Evolutionary conservation across 2,797 vertebrate genomes (phyloP), one percentile per base, ranked within the genome.

Genomic region (Argentina silus): DNA sequence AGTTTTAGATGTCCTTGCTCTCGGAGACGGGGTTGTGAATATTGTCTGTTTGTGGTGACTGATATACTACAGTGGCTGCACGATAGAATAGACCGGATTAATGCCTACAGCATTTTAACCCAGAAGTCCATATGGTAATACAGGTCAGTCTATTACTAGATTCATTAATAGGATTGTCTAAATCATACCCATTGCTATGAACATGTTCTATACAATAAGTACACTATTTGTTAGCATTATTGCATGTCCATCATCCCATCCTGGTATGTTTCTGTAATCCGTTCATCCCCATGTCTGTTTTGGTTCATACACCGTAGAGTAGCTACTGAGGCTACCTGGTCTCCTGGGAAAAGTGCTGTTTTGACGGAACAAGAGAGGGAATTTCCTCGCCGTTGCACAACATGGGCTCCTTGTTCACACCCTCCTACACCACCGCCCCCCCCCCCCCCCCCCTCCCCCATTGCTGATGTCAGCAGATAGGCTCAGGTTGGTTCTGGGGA

Each of bases 141-240:
- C 51, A 42, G 81, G 79, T 73, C 85, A 85, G 14, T 63, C 80
- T 82, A 55, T 83, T 80, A 83, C 67, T 81, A 87, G 85, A 81
- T 87, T 90, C 91, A 92, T 89, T 88, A 87, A 85, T 84, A 79
- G 90, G 86, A 91, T 90, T 89, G 84, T 79, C 74, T 81, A 77
- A 87, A 88, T 90, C 8, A 88, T 80, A 83, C 81, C 88, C 87
- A 86, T 78, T 89, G 88, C 85, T 84, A 78, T 77, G 83, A 85
- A 82, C 87, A 83, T 88, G 87, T 87, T 86, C 79, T 87, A 86
- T 85, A 77, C 81, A 88, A 89, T 88, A 87, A 87, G 87, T 89
- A 91, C 83, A 75, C 74, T 68, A 3, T 72, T 19, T 64, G 79
- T 79, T 75, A 80, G 75, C 83, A 78, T 82, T 63, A 83, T 80